A percentile compares a stretch with the other conserved stretches of the same genome.
phyloP scores from a whole-genome alignment of 2,113 vertebrate species.

The Myotis brandtii region DNA sequence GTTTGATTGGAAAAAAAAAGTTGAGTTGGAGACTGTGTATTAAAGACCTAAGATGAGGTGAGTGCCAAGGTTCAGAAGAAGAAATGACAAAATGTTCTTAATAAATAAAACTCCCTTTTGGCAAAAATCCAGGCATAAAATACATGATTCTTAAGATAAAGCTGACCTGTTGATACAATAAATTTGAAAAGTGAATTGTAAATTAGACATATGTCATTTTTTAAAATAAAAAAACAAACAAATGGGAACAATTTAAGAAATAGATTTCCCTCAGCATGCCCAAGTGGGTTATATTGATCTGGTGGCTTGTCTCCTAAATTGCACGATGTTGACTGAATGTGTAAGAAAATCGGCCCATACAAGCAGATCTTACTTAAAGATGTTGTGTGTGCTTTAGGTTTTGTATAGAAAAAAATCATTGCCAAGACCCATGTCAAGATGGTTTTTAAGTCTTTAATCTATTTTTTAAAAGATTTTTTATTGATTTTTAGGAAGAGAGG shows the following conservation, averaged over 20 bases:
- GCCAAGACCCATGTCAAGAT: neutral
- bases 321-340: neutral
- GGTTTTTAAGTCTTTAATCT: neutral
- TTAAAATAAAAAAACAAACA: neutral
- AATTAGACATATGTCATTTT: neutral
- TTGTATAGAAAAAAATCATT: neutral
- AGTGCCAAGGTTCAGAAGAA: neutral
- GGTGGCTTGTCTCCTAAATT: neutral
- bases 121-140: neutral
- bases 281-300: neutral
- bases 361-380: neutral
- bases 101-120: conserved; percentile 7
- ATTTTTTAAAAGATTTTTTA: neutral
- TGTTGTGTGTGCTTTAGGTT: neutral
- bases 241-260: neutral
- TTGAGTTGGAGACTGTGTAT: neutral
- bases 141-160: neutral
- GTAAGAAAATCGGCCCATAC: neutral
- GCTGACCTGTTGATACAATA: neutral
- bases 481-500: neutral
- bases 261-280: neutral
- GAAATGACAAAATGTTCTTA: neutral
- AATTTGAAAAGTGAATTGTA: neutral
- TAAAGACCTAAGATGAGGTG: neutral
- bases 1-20: neutral